Conservation (phyloP, 2,113 vertebrate species). For the Mungos mungo region DNA sequence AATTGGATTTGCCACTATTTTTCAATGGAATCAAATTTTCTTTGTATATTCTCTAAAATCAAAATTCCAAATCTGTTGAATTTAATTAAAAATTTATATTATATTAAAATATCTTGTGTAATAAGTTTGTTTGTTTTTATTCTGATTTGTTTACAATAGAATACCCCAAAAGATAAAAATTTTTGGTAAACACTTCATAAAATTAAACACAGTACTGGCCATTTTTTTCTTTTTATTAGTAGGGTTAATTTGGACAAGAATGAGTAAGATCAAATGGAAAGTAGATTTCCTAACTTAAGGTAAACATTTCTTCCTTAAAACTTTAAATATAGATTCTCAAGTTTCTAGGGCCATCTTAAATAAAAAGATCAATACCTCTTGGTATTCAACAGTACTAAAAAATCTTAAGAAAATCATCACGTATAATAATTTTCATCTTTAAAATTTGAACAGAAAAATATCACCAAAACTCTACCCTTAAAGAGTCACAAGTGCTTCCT, state of each 20-base stretch:
- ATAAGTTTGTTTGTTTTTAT: conserved; percentile 30
- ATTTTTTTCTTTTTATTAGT: not conserved
- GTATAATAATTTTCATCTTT: not conserved
- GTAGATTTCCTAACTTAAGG: not conserved
- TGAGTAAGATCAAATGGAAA: conserved; percentile 35
- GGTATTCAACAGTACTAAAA: not conserved
- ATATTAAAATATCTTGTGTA: not conserved
- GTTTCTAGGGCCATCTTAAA: not conserved
- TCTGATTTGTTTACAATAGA: not conserved
- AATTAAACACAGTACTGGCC: not conserved
- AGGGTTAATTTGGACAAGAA: not conserved
- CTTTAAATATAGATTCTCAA: not conserved
- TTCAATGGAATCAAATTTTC: not conserved
- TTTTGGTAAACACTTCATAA: conserved; percentile 2
- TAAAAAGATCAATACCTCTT: not conserved
- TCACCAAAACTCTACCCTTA: not conserved
- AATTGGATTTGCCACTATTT: not conserved
- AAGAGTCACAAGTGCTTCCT: conserved; percentile 30
- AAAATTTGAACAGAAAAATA: conserved; percentile 10
- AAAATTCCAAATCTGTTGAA: not conserved
- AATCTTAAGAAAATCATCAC: not conserved
- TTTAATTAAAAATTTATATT: not conserved
- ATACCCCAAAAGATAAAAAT: not conserved
- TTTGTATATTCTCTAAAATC: not conserved
- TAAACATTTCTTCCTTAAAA: not conserved